Percentiles rank a stretch among this genome's conserved stretches.
Conservation (phyloP, 2,113 vertebrate species). For the Sisor rabdophorus region DNA sequence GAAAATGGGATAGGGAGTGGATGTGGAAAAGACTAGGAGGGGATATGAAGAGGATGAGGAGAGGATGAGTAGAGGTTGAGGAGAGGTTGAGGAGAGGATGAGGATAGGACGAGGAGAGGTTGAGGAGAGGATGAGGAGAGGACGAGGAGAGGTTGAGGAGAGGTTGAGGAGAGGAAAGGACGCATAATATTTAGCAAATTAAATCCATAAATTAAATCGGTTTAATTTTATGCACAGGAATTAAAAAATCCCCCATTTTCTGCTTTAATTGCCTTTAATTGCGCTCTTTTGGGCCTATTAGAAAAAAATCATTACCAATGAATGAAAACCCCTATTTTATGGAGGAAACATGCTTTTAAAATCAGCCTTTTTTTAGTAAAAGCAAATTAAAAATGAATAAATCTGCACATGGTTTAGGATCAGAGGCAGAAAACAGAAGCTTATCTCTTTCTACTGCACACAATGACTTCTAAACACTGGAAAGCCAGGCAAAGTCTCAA, state of each 20-base stretch:
- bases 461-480: background rate
- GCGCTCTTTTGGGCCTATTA: background rate
- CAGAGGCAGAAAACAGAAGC: background rate
- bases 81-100: no score
- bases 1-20: no score
- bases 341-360: background rate
- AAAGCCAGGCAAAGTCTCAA: background rate
- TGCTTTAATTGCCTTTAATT: background rate
- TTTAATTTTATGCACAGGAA: background rate
- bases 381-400: background rate
- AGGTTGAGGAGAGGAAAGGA: no score
- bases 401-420: background rate
- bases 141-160: no score
- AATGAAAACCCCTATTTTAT: conserved; percentile 1
- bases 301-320: background rate
- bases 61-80: no score
- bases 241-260: background rate
- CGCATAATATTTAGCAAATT: background rate
- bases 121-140: no score
- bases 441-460: background rate
- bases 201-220: background rate
- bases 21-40: no score
- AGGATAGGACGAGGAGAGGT: no score
- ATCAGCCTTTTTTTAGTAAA: background rate
- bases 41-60: no score